These are phyloP conservation scores for Phyllostomus hastatus DNA, from an alignment of 2,113 vertebrate genomes.

Conservation along the genomic window DNA sequence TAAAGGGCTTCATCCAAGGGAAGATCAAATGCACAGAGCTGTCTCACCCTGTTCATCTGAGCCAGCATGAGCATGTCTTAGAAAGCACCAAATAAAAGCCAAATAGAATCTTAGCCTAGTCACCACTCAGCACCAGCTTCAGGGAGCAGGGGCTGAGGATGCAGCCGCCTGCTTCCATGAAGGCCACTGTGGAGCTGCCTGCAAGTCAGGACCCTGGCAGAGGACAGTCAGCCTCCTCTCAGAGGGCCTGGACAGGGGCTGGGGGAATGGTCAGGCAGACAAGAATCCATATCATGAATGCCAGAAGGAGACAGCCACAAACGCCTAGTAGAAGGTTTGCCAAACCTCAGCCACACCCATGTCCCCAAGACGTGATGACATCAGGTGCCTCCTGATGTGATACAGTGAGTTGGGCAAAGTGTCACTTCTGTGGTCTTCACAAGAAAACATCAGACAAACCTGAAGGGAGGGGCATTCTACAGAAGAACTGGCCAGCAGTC, in stretches of 20 bases:
- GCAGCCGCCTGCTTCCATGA: not conserved
- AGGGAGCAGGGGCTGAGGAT: not conserved
- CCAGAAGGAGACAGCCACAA: not conserved
- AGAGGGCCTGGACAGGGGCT: not conserved
- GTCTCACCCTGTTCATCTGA: not conserved
- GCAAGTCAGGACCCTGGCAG: not conserved
- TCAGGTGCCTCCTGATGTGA: fast-evolving
- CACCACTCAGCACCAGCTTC: not conserved
- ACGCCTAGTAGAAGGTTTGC: not conserved
- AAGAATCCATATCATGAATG: fast-evolving
- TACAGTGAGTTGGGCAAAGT: not conserved
- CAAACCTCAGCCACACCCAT: not conserved
- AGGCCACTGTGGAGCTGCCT: not conserved
- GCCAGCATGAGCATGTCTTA: not conserved
- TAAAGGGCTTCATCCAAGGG: not conserved
- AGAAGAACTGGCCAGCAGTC: not conserved
- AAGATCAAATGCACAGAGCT: not conserved
- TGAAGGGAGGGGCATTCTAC: not conserved
- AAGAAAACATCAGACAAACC: not conserved
- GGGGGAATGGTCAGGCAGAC: not conserved
- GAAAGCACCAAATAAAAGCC: not conserved
- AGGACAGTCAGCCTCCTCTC: not conserved
- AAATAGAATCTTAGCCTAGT: not conserved
- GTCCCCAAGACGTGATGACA: not conserved
- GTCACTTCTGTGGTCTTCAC: not conserved